Percentiles rank a stretch among this genome's conserved stretches.
Evolutionary conservation across 2,888 invertebrate species (phyloP).

Genomic region (Oxytorus armatus): DNA sequence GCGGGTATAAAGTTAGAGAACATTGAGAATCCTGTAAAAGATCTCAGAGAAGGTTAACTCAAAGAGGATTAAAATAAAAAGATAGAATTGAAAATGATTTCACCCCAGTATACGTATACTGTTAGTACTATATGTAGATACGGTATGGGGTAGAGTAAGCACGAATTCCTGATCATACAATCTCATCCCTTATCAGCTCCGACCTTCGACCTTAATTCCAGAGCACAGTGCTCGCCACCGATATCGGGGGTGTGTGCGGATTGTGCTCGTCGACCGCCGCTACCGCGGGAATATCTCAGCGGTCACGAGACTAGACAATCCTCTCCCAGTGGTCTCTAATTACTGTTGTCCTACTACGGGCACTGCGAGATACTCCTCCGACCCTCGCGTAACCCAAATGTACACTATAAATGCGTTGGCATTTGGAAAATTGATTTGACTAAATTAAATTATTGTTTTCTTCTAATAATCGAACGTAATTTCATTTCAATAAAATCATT

Average conservation of each 20-base stretch:
- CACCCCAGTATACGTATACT: neutral
- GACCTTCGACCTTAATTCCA: conserved; percentile 69
- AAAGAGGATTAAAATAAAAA: neutral
- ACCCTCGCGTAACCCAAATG: conserved; percentile 43
- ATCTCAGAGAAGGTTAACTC: neutral
- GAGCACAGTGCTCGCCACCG: conserved; percentile 50
- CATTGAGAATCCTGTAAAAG: neutral
- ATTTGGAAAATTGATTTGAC: conserved; percentile 11
- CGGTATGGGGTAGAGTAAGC: neutral
- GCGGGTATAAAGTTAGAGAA: too few relatives aligned
- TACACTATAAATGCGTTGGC: neutral
- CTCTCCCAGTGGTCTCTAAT: conserved; percentile 62
- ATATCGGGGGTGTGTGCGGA: conserved; percentile 60
- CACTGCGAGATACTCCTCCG: conserved; percentile 12
- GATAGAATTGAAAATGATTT: neutral
- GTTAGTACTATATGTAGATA: neutral
- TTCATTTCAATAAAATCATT: neutral
- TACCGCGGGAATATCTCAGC: conserved; percentile 63
- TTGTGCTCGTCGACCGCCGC: conserved; percentile 46
- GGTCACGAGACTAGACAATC: conserved; percentile 64
- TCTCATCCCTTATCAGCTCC: conserved; percentile 57
- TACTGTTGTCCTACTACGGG: conserved; percentile 57
- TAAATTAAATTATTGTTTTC: neutral
- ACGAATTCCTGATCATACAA: conserved; percentile 60
- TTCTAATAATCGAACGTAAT: neutral